Evolutionary conservation across 2,888 invertebrate species (phyloP).

Genomic region (Synergus umbraculus): DNA sequence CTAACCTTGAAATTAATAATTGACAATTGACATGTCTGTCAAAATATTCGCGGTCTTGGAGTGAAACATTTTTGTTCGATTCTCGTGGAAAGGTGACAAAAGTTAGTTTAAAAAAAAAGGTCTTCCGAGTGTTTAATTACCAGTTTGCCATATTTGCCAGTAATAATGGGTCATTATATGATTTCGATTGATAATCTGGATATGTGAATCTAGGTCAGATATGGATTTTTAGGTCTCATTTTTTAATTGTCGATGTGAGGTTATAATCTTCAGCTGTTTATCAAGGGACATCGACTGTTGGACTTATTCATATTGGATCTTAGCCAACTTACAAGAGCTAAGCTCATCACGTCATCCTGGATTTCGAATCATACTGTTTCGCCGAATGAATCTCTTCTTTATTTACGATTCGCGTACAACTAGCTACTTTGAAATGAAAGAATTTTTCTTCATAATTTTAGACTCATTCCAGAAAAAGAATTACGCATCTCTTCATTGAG

Average conservation of each 20-base stretch:
- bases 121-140: no score
- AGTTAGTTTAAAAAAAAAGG: no score
- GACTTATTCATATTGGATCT: slow-evolving; percentile 6
- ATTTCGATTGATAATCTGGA: background rate
- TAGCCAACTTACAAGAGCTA: slow-evolving; percentile 6
- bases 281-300: slow-evolving; percentile 14
- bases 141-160: no score
- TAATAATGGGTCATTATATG: background rate
- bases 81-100: background rate
- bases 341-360: slow-evolving; percentile 9
- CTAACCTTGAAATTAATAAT: background rate
- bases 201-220: background rate
- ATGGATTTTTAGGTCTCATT: background rate
- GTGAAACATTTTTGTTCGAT: background rate
- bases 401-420: slow-evolving; percentile 5
- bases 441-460: background rate
- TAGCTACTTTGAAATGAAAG: background rate
- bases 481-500: background rate
- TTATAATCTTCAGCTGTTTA: background rate
- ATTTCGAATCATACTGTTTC: background rate
- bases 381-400: slow-evolving; percentile 12
- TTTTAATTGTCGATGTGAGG: background rate
- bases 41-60: background rate
- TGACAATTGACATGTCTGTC: background rate
- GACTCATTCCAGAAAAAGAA: background rate